Evolutionary conservation across 1,140 invertebrate genomes (phyloP).

Genomic region (Magallana gigas): DNA sequence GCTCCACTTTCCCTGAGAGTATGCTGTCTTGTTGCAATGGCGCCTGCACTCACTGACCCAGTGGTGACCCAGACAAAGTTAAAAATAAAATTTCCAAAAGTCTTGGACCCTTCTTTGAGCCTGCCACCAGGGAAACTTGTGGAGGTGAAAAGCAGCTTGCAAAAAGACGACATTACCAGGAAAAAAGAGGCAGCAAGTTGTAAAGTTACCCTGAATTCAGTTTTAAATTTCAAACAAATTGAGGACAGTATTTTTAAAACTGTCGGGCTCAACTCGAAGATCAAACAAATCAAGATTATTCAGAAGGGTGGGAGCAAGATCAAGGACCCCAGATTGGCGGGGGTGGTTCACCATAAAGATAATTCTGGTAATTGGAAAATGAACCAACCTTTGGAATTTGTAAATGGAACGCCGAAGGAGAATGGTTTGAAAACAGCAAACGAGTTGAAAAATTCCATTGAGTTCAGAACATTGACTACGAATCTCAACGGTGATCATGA

Average conservation of each 20-base stretch:
- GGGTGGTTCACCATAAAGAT: neutral
- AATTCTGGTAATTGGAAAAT: conserved; percentile 23
- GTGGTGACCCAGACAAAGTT: conserved; percentile 70
- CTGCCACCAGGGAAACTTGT: neutral
- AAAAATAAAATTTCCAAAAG: conserved; percentile 46
- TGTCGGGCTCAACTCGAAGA: conserved; percentile 3
- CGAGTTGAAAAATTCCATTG: conserved; percentile 21
- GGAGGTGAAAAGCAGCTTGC: conserved; percentile 10
- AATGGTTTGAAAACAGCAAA: conserved; percentile 27
- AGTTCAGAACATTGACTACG: neutral
- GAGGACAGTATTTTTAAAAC: conserved; percentile 23
- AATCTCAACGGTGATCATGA: conserved; percentile 18
- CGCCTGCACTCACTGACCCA: conserved; percentile 76
- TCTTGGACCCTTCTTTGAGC: conserved; percentile 23
- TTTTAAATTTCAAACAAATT: conserved; percentile 35
- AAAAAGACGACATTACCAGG: conserved; percentile 6
- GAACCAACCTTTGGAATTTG: conserved; percentile 16
- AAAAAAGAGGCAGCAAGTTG: neutral
- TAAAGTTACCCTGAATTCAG: conserved; percentile 9
- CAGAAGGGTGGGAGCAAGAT: neutral
- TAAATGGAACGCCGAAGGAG: conserved; percentile 26
- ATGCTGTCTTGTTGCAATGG: conserved; percentile 77
- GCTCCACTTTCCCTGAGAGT: conserved; percentile 74
- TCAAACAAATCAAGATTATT: conserved; percentile 15
- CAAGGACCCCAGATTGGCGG: neutral